Base-by-base conservation (phyloP, 2,888 invertebrate species). In the Tinea pellionella region DNA sequence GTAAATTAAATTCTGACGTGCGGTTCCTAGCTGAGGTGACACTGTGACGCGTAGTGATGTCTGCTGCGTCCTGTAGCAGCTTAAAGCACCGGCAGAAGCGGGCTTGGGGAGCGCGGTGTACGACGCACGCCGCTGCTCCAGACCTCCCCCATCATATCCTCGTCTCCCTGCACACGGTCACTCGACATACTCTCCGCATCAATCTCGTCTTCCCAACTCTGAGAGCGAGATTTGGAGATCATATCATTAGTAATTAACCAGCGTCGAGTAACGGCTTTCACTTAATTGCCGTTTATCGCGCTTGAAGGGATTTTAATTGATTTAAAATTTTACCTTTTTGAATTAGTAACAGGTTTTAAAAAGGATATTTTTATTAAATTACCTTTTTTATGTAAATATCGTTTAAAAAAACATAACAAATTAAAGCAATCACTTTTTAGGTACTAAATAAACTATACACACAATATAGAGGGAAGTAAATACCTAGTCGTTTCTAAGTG, bases 131-230 rank as follows among this genome's bases (percentile, higher is more conserved):
- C 77, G 69, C 79, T 77, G 76, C 84, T 78, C 88, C 88, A 89
- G 75, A 82, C 74, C 80, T 87, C 87, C 75, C 82, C 83, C 88
- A 89, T 89, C 89, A 89, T 85, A 89, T 89, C 86, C 88, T 89
- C 88, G 89, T 89, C 88, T 89, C 89, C 89, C 89, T 89, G 85
- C 78, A 86, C 86, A 86, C 80, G 85, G 71, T 83, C 78, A 87
- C 86, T 85, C 85, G 86, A 87, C 85, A 86, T 87, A 86, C 85
- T 85, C 84, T 86, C 86, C 80, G 82, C 85, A 69, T 85, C 85
- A 79, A 80, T 82, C 77, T 81, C 84, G 84, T 84, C 82, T 80
- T 85, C 85, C 84, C 83, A 85, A 82, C 79, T 85, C 85, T 86
- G 86, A 84, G 84, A 82, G 77, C 82, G 85, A 85, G 83, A 83